Conservation (phyloP, 2,888 invertebrate species). For the Drosophila mimetica region DNA sequence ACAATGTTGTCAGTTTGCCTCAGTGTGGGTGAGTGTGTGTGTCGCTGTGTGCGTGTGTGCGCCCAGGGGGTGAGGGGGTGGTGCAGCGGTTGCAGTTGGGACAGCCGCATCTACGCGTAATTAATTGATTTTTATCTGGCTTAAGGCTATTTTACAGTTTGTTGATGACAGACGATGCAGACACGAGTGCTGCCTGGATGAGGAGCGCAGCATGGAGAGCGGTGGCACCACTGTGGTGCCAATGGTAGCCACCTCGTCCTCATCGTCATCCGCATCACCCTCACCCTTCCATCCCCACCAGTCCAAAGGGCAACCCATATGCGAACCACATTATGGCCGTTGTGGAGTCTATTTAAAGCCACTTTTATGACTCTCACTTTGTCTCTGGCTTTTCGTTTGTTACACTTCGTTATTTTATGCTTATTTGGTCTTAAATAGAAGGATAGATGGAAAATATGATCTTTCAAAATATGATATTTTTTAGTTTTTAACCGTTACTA, state of each 20-base stretch:
- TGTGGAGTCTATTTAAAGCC: conserved; percentile 74
- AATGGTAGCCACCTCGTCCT: neutral
- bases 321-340: conserved; percentile 28
- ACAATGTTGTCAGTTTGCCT: conserved; percentile 65
- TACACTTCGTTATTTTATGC: neutral
- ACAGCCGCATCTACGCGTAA: conserved; percentile 77
- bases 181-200: conserved; percentile 49
- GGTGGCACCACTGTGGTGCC: conserved; percentile 2
- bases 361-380: conserved; percentile 63
- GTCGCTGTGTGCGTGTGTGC: conserved; percentile 30
- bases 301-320: conserved; percentile 18
- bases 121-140: conserved; percentile 84
- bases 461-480: neutral
- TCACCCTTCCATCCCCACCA: neutral
- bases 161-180: conserved; percentile 78
- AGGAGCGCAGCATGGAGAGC: conserved; percentile 8
- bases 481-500: too few species aligned
- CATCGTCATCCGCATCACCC: neutral
- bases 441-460: too few species aligned
- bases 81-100: conserved; percentile 31
- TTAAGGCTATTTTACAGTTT: conserved; percentile 82
- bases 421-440: conserved; percentile 1
- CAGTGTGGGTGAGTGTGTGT: conserved; percentile 27
- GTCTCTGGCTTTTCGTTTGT: conserved; percentile 28
- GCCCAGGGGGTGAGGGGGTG: conserved; percentile 34